These are phyloP conservation scores for Aphyosemion australe DNA, from an alignment of 2,113 vertebrate species.

Conservation along the genomic window DNA sequence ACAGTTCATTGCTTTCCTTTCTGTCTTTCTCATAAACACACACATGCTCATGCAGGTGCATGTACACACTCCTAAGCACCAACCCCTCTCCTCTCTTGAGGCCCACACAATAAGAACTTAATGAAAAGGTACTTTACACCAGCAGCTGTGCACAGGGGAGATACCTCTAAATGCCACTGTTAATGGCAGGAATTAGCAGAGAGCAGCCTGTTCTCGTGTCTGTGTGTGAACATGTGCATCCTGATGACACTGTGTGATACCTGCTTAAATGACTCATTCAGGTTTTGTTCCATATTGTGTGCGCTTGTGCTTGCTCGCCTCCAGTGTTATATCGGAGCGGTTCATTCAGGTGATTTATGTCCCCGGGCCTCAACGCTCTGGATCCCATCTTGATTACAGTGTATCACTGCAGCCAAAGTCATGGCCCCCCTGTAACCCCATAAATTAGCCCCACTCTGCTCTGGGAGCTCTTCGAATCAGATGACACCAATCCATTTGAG, in stretches of 20 bases:
- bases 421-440: conserved; percentile 63
- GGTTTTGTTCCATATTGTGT: conserved; percentile 13
- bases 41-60: conserved; percentile 12
- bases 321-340: conserved; percentile 21
- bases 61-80: conserved; percentile 27
- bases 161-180: conserved; percentile 70
- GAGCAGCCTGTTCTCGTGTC: conserved; percentile 40
- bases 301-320: conserved; percentile 12
- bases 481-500: conserved; percentile 53
- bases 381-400: conserved; percentile 66
- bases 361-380: conserved; percentile 18
- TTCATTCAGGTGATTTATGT: conserved; percentile 57
- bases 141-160: conserved; percentile 54
- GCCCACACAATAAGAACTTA: conserved; percentile 68
- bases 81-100: conserved; percentile 47
- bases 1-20: neutral
- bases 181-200: conserved; percentile 65
- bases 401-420: conserved; percentile 49
- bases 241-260: conserved; percentile 33
- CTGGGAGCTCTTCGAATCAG: conserved; percentile 51
- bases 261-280: conserved; percentile 33
- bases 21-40: conserved; percentile 6
- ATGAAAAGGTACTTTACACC: conserved; percentile 75
- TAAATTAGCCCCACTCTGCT: conserved; percentile 58
- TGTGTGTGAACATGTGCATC: conserved; percentile 40